Evolutionary conservation across 1,140 invertebrate genomes (phyloP).

Genomic region (Papilio xuthus): DNA sequence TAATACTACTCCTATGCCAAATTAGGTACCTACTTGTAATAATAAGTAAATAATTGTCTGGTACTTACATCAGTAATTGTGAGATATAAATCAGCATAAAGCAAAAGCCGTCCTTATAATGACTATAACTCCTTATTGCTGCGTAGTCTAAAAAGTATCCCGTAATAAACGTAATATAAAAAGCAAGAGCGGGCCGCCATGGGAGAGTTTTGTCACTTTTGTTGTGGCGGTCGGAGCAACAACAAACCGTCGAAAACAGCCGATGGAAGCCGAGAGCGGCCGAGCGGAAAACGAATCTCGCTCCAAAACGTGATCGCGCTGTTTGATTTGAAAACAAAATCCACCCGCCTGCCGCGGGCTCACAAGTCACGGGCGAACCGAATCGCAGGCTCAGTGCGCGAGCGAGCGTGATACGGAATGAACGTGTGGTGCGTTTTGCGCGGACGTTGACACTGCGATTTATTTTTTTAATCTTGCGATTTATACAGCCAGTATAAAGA

Average conservation of each 20-base stretch:
- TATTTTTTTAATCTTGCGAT: conserved; percentile 70
- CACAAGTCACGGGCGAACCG: conserved; percentile 67
- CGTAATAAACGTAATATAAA: conserved; percentile 36
- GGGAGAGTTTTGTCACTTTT: conserved; percentile 54
- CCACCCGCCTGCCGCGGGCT: conserved; percentile 68
- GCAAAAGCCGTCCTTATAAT: not conserved
- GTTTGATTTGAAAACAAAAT: conserved; percentile 81
- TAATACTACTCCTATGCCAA: not conserved
- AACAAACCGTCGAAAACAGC: conserved; percentile 64
- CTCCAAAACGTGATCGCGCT: conserved; percentile 77
- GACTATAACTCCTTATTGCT: not conserved
- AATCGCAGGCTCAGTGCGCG: conserved; percentile 73
- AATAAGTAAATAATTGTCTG: not conserved
- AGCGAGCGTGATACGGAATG: conserved; percentile 81
- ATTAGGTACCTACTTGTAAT: not conserved
- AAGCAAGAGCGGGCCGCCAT: conserved; percentile 38
- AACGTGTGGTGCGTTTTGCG: conserved; percentile 80
- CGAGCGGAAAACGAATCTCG: conserved; percentile 75
- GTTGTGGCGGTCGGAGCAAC: conserved; percentile 57
- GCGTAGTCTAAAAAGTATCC: conserved; percentile 21
- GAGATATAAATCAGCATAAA: not conserved
- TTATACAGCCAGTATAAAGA: conserved; percentile 73
- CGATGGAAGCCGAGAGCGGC: conserved; percentile 60
- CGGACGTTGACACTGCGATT: conserved; percentile 78
- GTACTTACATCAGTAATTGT: not conserved